Evolutionary conservation across 2,797 vertebrate genomes (phyloP).

Genomic region (Cryptoblepharus egeriae): DNA sequence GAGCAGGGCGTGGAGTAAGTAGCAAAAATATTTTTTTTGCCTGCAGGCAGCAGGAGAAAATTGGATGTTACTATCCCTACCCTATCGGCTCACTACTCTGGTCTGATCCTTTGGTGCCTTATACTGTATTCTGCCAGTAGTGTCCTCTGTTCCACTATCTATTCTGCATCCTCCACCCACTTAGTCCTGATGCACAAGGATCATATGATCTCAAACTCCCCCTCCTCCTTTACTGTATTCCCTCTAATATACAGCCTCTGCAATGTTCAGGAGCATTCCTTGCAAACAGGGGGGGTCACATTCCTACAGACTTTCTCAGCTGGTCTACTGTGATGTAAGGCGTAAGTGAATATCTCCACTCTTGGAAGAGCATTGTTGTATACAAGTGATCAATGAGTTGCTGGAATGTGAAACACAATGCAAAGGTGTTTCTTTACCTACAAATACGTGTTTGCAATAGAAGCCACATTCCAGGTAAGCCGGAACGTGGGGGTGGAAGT

Average conservation of each 20-base stretch:
- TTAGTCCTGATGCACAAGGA: constrained; percentile 58
- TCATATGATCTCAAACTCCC: constrained; percentile 68
- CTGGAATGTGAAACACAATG: constrained; percentile 7
- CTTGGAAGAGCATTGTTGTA: background rate
- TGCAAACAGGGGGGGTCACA: constrained; percentile 11
- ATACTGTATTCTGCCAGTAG: constrained; percentile 61
- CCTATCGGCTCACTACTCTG: constrained; percentile 74
- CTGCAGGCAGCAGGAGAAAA: constrained; percentile 62
- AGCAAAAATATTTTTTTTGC: constrained; percentile 72
- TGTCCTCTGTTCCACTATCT: constrained; percentile 67
- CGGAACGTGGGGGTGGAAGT: constrained; percentile 12
- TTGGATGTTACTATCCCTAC: constrained; percentile 71
- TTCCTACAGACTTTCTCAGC: constrained; percentile 48
- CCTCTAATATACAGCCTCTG: constrained; percentile 76
- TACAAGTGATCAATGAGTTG: background rate
- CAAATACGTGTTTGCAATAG: constrained; percentile 10
- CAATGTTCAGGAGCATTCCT: constrained; percentile 31
- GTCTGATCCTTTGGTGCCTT: constrained; percentile 53
- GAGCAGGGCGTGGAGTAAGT: constrained; percentile 70
- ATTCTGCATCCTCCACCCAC: constrained; percentile 65
- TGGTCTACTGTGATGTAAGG: background rate
- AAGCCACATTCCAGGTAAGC: constrained; percentile 23
- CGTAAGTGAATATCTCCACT: background rate
- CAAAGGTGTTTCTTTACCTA: constrained; percentile 31
- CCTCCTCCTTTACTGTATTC: constrained; percentile 76